These are phyloP conservation scores for Buathra laborator DNA, from an alignment of 2,888 invertebrate genomes.

Conservation along the genomic window DNA sequence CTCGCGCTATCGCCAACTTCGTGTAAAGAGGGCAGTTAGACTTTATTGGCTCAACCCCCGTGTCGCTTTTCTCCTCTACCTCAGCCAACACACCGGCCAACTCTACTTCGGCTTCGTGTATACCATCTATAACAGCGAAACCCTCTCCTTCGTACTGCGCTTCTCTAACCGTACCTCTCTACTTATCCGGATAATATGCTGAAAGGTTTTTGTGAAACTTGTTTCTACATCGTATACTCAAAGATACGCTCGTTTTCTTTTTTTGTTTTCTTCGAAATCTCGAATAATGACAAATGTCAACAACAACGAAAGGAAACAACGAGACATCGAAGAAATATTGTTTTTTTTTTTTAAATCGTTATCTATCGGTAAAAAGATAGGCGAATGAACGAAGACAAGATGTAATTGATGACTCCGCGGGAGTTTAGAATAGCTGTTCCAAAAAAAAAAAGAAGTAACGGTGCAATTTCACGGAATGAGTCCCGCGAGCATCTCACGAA, in stretches of 20 bases:
- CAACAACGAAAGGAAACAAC: background rate
- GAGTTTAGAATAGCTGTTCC: background rate
- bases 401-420: constrained; percentile 32
- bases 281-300: background rate
- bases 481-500: constrained; percentile 54
- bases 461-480: constrained; percentile 67
- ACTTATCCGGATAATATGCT: constrained; percentile 37
- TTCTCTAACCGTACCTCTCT: background rate
- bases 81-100: constrained; percentile 49
- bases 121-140: constrained; percentile 7
- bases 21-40: constrained; percentile 78
- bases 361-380: background rate
- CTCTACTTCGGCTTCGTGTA: constrained; percentile 36
- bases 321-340: background rate
- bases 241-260: background rate
- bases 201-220: constrained; percentile 46
- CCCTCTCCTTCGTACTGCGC: background rate
- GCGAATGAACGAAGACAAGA: background rate
- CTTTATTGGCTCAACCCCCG: constrained; percentile 74
- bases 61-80: constrained; percentile 40
- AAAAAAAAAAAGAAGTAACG: constrained; percentile 29
- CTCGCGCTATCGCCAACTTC: constrained; percentile 76
- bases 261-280: background rate
- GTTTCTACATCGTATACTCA: constrained; percentile 28
- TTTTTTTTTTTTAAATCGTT: no score